Evolutionary conservation across 2,888 invertebrate genomes (phyloP).

Genomic region (Thymelicus sylvestris): DNA sequence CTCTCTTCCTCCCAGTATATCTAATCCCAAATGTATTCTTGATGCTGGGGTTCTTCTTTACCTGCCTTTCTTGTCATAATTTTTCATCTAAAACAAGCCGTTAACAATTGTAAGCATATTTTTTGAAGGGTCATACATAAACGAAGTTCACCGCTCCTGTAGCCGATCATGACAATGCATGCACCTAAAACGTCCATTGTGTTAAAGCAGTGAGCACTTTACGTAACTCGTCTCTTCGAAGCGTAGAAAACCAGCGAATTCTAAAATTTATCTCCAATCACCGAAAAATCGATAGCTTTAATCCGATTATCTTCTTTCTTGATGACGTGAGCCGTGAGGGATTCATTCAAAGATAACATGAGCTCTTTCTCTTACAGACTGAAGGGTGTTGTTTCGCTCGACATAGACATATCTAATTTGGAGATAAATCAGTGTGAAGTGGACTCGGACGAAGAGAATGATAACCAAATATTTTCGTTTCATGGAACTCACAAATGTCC

Average conservation of each 20-base stretch:
- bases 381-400: conserved; percentile 85
- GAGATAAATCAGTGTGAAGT: conserved; percentile 95
- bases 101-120: too few relatives aligned
- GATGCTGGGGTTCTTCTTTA: too few relatives aligned
- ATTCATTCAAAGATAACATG: conserved; percentile 21
- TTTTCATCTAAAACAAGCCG: too few relatives aligned
- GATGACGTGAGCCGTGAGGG: conserved; percentile 6
- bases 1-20: too few relatives aligned
- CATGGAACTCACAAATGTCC: conserved; percentile 96
- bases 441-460: conserved; percentile 56
- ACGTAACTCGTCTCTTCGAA: too few relatives aligned
- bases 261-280: background rate
- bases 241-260: background rate
- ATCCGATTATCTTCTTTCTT: conserved; percentile 28
- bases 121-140: too few relatives aligned
- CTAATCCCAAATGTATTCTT: too few relatives aligned
- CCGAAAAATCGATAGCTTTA: conserved; percentile 30
- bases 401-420: conserved; percentile 91
- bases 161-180: too few relatives aligned
- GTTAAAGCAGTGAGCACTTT: too few relatives aligned
- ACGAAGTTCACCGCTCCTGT: too few relatives aligned
- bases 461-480: conserved; percentile 91
- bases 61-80: too few relatives aligned
- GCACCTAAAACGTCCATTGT: too few relatives aligned
- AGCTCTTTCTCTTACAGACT: conserved; percentile 57